Conservation (phyloP, 2,888 invertebrate species). For the Athetis lepigone region DNA sequence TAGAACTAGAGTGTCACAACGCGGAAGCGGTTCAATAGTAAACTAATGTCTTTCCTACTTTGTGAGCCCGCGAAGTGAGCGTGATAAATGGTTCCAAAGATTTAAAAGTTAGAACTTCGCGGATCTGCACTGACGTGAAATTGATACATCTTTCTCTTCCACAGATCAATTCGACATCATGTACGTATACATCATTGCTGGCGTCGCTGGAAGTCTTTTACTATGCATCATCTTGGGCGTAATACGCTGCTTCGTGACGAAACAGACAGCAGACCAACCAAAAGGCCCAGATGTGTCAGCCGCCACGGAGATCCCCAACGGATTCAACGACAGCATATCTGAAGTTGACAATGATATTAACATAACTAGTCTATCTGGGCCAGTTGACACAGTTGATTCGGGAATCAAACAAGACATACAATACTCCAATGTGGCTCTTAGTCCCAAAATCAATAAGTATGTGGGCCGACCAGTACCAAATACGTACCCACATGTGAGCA, state of each 20-base stretch:
- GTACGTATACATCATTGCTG: constrained; percentile 95
- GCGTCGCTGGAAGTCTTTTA: constrained; percentile 93
- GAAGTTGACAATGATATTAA: constrained; percentile 95
- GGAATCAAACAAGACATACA: constrained; percentile 86
- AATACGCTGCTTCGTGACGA: constrained; percentile 93
- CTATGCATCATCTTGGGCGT: constrained; percentile 93
- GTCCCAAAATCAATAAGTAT: constrained; percentile 88
- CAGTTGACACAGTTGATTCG: constrained; percentile 89
- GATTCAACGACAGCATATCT: constrained; percentile 96
- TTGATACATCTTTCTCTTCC: constrained; percentile 30
- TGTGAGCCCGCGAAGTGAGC: background rate
- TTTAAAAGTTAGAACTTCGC: constrained; percentile 7
- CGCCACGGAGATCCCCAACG: constrained; percentile 94
- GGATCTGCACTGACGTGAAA: constrained; percentile 1
- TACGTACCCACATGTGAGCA: constrained; percentile 87
- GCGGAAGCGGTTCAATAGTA: background rate
- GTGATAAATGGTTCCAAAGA: constrained; percentile 10
- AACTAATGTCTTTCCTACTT: background rate
- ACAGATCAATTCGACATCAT: constrained; percentile 95
- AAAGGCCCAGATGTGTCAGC: constrained; percentile 93
- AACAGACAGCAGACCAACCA: constrained; percentile 91
- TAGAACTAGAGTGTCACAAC: constrained; percentile 5
- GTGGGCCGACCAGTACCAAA: constrained; percentile 87
- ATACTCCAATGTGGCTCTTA: constrained; percentile 84
- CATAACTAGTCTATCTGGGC: constrained; percentile 92